phyloP scores from a whole-genome alignment of 2,888 invertebrate species.

The Aphidius colemani region DNA sequence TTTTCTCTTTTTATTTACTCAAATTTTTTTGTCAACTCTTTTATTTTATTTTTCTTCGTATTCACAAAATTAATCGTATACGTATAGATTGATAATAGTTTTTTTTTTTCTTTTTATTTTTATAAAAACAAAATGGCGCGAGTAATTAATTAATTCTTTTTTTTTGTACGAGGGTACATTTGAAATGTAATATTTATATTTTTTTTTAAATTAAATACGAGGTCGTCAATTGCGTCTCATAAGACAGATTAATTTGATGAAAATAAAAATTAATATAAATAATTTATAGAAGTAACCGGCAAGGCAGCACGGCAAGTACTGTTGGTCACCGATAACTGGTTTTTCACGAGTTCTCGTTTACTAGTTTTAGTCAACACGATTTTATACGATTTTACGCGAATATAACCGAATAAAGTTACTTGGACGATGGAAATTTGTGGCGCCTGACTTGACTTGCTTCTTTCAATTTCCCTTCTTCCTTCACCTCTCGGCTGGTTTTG shows the following conservation, averaged over 20 bases:
- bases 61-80: too few relatives aligned
- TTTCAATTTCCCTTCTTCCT: not conserved
- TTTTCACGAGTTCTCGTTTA: slow-evolving; percentile 35
- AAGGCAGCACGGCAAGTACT: slow-evolving; percentile 56
- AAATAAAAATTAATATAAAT: slow-evolving; percentile 3
- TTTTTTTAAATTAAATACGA: slow-evolving; percentile 15
- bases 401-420: not conserved
- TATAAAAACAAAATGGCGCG: too few relatives aligned
- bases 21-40: too few relatives aligned
- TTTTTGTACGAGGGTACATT: too few relatives aligned
- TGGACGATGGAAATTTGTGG: slow-evolving; percentile 47
- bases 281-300: slow-evolving; percentile 46
- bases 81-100: too few relatives aligned
- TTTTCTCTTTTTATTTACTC: too few relatives aligned
- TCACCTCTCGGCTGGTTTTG: not conserved
- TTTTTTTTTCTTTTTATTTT: too few relatives aligned
- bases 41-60: too few relatives aligned
- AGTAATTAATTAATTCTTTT: too few relatives aligned
- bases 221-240: slow-evolving; percentile 16
- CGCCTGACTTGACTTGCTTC: slow-evolving; percentile 37
- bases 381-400: slow-evolving; percentile 42
- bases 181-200: too few relatives aligned
- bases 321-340: slow-evolving; percentile 37
- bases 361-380: slow-evolving; percentile 29
- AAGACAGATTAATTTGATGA: slow-evolving; percentile 4